phyloP scores from a whole-genome alignment of 1,140 invertebrate genomes.

The Philotrypesis tridentata region DNA sequence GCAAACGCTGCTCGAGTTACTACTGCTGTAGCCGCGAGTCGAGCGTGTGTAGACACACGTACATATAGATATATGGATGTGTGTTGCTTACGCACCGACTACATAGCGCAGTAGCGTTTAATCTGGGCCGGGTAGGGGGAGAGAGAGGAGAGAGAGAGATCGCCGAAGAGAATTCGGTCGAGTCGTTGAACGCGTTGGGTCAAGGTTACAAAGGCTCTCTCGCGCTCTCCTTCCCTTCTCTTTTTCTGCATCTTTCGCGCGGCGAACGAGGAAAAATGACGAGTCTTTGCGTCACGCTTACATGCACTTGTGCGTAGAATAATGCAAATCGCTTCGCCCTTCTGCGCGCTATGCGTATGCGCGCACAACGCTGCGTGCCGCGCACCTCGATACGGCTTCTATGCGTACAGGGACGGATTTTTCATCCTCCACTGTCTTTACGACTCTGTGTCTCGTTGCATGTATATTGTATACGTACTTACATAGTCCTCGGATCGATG shows the following conservation, averaged over 20 bases:
- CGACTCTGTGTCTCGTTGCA: too few relatives aligned
- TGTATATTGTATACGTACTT: too few relatives aligned
- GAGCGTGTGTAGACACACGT: background rate
- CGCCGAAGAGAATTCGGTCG: constrained; percentile 59
- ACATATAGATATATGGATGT: constrained; percentile 53
- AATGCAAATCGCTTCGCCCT: constrained; percentile 48
- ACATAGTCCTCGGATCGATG: too few relatives aligned
- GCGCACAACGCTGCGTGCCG: too few relatives aligned
- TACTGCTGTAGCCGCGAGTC: too few relatives aligned
- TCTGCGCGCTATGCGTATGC: too few relatives aligned
- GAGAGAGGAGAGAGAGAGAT: constrained; percentile 7
- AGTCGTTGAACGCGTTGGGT: constrained; percentile 60
- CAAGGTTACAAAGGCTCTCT: constrained; percentile 55
- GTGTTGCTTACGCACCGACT: constrained; percentile 55
- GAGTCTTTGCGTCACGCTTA: constrained; percentile 10
- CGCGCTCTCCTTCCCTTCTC: constrained; percentile 40
- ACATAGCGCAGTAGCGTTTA: background rate
- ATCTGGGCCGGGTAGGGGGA: constrained; percentile 33
- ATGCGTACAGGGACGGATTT: too few relatives aligned
- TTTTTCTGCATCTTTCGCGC: constrained; percentile 45
- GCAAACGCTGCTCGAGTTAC: too few relatives aligned
- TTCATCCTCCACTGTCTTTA: too few relatives aligned
- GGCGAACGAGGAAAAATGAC: constrained; percentile 28
- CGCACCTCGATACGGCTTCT: too few relatives aligned
- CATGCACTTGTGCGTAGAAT: background rate